Conservation (phyloP, 2,797 vertebrate species). For the Taenioides sp. region DNA sequence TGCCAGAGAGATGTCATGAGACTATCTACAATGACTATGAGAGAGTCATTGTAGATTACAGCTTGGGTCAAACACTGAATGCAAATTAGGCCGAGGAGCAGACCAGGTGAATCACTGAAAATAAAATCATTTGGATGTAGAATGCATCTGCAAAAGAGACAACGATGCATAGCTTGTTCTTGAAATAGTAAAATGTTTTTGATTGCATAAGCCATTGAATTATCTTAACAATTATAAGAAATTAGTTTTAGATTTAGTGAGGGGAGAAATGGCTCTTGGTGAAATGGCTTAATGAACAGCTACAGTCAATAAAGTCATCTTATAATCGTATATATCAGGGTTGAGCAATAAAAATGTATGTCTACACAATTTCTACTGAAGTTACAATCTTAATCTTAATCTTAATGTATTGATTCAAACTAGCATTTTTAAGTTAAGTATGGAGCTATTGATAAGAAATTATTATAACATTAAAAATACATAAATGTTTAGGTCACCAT, state of each 20-base stretch:
- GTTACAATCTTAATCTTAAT: too few species aligned
- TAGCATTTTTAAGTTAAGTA: too few species aligned
- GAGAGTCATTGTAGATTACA: conserved; percentile 73
- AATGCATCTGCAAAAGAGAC: conserved; percentile 17
- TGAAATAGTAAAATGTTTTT: background rate
- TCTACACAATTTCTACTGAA: too few species aligned
- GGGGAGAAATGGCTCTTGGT: conserved; percentile 9
- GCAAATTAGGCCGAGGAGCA: conserved; percentile 65
- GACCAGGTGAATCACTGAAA: conserved; percentile 41
- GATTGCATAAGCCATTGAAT: background rate
- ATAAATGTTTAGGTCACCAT: too few species aligned
- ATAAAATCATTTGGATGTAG: conserved; percentile 25
- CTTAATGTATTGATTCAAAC: too few species aligned
- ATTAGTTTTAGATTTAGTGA: conserved; percentile 23
- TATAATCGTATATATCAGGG: too few species aligned
- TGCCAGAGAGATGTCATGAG: too few species aligned
- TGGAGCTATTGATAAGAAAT: too few species aligned
- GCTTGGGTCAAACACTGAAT: conserved; percentile 68
- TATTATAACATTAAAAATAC: too few species aligned
- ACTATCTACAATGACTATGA: too few species aligned
- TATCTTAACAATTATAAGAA: conserved; percentile 13
- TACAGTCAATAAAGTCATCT: background rate
- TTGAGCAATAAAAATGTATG: too few species aligned
- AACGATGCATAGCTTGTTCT: background rate
- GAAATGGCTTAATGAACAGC: background rate